Base-by-base conservation (phyloP, 2,888 invertebrate genomes). In the Troglohyphantes excavatus region DNA sequence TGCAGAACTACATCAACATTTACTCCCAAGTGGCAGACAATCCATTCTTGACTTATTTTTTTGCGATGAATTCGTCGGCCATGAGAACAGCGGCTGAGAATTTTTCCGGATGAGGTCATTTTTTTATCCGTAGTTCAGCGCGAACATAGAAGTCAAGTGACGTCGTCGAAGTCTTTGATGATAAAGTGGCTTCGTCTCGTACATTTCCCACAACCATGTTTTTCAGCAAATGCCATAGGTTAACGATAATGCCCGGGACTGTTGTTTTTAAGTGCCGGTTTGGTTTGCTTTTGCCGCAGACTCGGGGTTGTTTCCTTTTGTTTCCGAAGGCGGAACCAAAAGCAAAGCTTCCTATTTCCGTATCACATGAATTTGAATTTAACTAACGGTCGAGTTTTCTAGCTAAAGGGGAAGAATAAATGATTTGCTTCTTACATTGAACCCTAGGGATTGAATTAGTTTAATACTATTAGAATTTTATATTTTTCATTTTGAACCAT, bases 181-280 rank as follows among this genome's bases (percentile, higher is more conserved):
- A 65, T n/a, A 72, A 83, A 83, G 27, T 61, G 63, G 59, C n/a
- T 26, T 43, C 63, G 73, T 61, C 82, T 33, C 13, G n/a, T 73
- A 33, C 43, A 63, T 63, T 85, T 86, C 85, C 68, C 78, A 78
- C 59, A 72, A 33, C 33, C 23, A 26, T 86, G 59, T 86, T 53
- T 76, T 68, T 67, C 17, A 21, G 33, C 46, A 23, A 23, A 39
- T 59, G 85, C 78, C 85, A 86, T 43, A 78, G 76, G 78, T 86
- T 86, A 86, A 86, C 85, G 85, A 86, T 86, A 86, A 86, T 59
- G 78, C 43, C 23, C 26, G 33, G 61, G 53, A 21, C n/a, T 46
- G 75, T 33, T 43, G 19, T 81, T 46, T 53, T 81, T 5, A 78
- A 78, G 78, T 78, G 65, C 23, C 39, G 39, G n/a, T 26, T n/a